Evolutionary conservation across 2,888 invertebrate genomes (phyloP), one percentile per base, ranked within the genome.

Genomic region (Epirrhoe alternata): DNA sequence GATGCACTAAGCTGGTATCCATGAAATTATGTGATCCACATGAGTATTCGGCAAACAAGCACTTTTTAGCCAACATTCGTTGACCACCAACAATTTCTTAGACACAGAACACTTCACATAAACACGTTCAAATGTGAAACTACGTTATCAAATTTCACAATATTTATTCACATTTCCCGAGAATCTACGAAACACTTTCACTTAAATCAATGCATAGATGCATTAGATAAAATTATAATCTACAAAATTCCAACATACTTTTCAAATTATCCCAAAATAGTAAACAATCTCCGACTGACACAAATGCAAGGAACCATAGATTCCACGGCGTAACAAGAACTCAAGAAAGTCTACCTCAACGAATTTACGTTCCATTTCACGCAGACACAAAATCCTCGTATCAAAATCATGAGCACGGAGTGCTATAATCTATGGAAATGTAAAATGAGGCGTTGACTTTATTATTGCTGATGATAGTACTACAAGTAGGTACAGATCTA

Each of bases 241-340:
- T 74, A 62, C 68, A 65, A 72, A 73, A 71, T 71, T 71, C 76
- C 62, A 74, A 75, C 74, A 77, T 74, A 79, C 74, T 83, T 80
- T 76, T 72, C 79, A 73, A 81, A 84, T 74, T 58, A 83, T 85
- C 85, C 81, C 77, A 85, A 89, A 90, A 87, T 92, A 89, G 90
- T 92, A 92, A 92, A 92, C 92, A 92, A 92, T 89, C 88, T 75
- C 71, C 74, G 77, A 85, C 77, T 91, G 90, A 92, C 92, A 92
- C 91, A 89, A 90, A 86, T 86, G 82, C 85, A 83, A 45, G 70
- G 67, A 66, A 90, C 90, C 92, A 92, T 92, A 92, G 92, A 92
- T 85, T 81, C 61, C 82, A 86, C 86, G 86, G 92, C 92, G 89
- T 91, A 89, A 64, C 70, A 81, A 87, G 84, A 87, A 42, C 38